Evolutionary conservation across 2,797 vertebrate genomes (phyloP), one percentile per base, ranked within the genome.

Genomic region (Prunella strophiata): DNA sequence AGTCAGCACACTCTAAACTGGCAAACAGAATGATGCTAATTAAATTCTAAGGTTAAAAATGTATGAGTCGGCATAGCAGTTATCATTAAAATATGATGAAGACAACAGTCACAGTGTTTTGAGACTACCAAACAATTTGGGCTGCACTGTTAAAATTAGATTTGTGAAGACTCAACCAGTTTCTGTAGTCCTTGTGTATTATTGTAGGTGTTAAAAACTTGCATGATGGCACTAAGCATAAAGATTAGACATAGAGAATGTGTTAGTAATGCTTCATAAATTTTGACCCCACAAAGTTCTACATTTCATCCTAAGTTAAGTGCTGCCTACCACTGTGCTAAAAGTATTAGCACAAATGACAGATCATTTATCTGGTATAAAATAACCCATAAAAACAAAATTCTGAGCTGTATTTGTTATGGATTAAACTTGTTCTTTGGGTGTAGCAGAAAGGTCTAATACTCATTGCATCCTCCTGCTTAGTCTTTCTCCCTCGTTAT

Each of bases 41-140:
- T 86, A 75, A 87, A 50, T 55, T 51, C 34, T 61, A 59, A 90
- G 71, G 73, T 91, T 95, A 84, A 92, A 94, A 85, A 88, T 68
- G 40, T 70, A 83, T 58, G 45, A 96, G 40, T 75, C 1, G 2
- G 25, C 45, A n/a, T 42, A 90, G 40, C 10, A 20, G 29, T 62
- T 67, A 14, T 32, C 61, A 72, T 91, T 71, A 91, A 92, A 94
- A 34, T 87, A 32, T 76, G 54, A 83, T 59, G 58, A 72, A 93
- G 48, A 57, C 11, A 72, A 77, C 26, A 61, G 26, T 45, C 59
- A 61, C n/a, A 52, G 26, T 65, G 32, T 67, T 91, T 71, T 78
- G 42, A 81, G 52, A 70, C 42, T 83, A 45, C 11, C 20, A 75
- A 95, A 67, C 14, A 71, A 19, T 59, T 93, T 79, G 65, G 45